phyloP scores from a whole-genome alignment of 2,113 vertebrate genomes.

The Marmota flaviventris region DNA sequence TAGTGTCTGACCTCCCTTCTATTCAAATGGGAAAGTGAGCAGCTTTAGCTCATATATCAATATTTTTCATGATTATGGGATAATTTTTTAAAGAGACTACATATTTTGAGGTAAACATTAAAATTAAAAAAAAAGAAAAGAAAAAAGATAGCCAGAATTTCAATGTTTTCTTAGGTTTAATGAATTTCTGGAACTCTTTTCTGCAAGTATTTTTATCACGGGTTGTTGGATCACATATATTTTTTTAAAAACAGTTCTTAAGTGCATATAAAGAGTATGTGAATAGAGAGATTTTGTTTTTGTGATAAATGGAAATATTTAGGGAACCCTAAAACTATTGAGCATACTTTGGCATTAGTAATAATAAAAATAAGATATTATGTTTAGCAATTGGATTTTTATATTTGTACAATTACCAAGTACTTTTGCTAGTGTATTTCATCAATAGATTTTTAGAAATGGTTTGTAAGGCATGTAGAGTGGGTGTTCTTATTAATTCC shows the following conservation, averaged over 20 bases:
- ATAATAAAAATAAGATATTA: conserved; percentile 24
- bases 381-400: not conserved
- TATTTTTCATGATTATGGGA: not conserved
- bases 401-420: not conserved
- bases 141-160: not conserved
- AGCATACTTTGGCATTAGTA: not conserved
- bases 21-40: not conserved
- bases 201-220: not conserved
- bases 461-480: not conserved
- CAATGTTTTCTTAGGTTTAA: conserved; percentile 3
- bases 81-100: not conserved
- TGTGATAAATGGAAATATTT: not conserved
- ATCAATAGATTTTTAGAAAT: not conserved
- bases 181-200: conserved; percentile 13
- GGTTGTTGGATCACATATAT: not conserved
- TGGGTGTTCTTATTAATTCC: not conserved
- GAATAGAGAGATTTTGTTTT: conserved; percentile 1
- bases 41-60: not conserved
- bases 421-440: not conserved
- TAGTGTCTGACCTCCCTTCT: not conserved
- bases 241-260: not conserved
- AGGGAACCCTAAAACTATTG: not conserved
- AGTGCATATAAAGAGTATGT: not conserved
- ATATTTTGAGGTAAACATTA: not conserved
- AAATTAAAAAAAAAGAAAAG: not conserved